phyloP scores from a whole-genome alignment of 2,797 vertebrate genomes.

The Columba guinea region DNA sequence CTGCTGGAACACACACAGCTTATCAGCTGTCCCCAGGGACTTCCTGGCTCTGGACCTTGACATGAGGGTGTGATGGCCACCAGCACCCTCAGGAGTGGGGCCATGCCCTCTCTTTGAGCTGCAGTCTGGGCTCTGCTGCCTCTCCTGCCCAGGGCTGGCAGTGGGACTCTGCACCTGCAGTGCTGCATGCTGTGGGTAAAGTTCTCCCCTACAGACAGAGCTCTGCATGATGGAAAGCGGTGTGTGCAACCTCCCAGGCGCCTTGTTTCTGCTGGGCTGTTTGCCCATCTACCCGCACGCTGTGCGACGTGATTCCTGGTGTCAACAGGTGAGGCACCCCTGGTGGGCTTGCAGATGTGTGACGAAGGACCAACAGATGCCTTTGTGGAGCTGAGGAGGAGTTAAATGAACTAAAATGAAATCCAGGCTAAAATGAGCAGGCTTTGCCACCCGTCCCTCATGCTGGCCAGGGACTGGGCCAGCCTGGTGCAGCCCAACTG shows the following conservation, averaged over 20 bases:
- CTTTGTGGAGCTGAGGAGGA: not conserved
- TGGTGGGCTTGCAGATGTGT: not conserved
- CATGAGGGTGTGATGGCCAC: not conserved
- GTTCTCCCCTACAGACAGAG: not conserved
- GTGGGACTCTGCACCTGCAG: not conserved
- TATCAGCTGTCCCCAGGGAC: constrained; percentile 18
- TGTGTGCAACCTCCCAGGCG: not conserved
- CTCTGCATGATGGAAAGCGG: not conserved
- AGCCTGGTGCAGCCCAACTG: not conserved
- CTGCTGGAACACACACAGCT: constrained; percentile 4
- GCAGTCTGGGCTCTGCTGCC: not conserved
- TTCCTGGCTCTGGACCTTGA: not conserved
- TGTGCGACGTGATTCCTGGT: not conserved
- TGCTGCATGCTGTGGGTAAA: not conserved
- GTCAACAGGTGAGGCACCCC: not conserved
- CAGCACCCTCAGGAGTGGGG: not conserved
- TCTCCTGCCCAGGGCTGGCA: not conserved
- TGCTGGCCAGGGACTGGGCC: not conserved
- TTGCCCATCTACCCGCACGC: not conserved
- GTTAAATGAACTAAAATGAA: not conserved
- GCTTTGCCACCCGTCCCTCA: not conserved
- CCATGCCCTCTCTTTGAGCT: not conserved
- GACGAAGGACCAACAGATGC: not conserved
- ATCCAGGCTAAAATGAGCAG: not conserved
- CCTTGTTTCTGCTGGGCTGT: not conserved